Base-by-base conservation (phyloP, 2,888 invertebrate genomes). In the Adelphocoris suturalis region DNA sequence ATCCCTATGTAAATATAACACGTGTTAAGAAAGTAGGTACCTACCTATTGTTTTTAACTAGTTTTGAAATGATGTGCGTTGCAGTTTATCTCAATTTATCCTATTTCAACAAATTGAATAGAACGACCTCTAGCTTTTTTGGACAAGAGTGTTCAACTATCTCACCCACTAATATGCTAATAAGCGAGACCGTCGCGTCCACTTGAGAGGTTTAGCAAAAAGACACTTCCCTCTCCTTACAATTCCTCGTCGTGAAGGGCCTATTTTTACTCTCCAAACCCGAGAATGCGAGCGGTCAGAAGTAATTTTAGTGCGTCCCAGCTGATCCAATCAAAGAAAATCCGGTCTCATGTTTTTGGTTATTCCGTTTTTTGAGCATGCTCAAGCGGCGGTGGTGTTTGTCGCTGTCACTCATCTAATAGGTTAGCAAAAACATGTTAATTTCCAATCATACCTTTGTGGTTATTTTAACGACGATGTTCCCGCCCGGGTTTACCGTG, bases 241-340 rank as follows among this genome's bases (percentile, higher is more conserved):
- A 68, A 68, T 68, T 23, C 23, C 5, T 27, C 23, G 68, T 27
- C 23, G 68, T 27, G 68, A 68, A 23, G 68, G 19, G 23, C 68
- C 68, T 68, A 68, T 68, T 68, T 68, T 68, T 68, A 68, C 27
- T 23, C 68, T 68, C 68, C 23, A 23, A 68, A 68, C 68, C 68
- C 27, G 11, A 27, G 52, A 82, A 82, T 82, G 27, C 0, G 86
- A 86, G 47, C 86, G 48, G 86, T 86, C 86, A 47, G 47, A 75
- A 75, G 75, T 86, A 86, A 86, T 86, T 75, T 86, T 75, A 86
- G 86, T 86, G 11, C n/a, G 82, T 12, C 82, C 27, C 82, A 82
- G 82, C 82, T 82, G 82, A 82, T 52, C 52, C 13, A 82, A 47
- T 52, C 52, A 78, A 28, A 14, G 14, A 48, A 82, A 52, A 19